Conservation (phyloP, 1,140 invertebrate species). For the Ceratitis capitata region DNA sequence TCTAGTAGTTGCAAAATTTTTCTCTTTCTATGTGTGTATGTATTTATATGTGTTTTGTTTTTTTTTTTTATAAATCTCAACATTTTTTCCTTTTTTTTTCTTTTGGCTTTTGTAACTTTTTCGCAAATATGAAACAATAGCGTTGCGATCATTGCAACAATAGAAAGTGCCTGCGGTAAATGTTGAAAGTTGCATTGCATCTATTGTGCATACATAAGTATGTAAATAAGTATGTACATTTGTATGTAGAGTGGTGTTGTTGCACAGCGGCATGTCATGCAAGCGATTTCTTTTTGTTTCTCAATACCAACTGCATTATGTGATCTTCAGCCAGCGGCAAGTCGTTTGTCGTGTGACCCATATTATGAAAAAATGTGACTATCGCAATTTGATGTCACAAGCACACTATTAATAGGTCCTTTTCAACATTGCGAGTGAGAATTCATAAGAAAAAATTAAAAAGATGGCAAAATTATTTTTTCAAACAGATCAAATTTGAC, state of each 20-base stretch:
- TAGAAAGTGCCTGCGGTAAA: not conserved
- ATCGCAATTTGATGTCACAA: not conserved
- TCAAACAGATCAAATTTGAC: no score
- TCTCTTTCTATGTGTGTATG: not conserved
- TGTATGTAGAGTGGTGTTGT: no score
- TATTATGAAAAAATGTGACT: not conserved
- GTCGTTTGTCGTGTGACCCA: not conserved
- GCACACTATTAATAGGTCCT: no score
- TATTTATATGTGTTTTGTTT: not conserved
- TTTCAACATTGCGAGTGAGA: no score
- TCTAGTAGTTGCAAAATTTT: not conserved
- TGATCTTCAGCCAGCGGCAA: not conserved
- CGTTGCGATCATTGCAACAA: slow-evolving; percentile 5
- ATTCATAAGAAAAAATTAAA: no score
- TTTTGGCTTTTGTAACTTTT: not conserved
- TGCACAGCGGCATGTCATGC: not conserved
- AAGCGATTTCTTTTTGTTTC: not conserved
- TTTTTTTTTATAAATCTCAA: not conserved
- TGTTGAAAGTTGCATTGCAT: slow-evolving; percentile 2
- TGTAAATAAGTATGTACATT: no score
- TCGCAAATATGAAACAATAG: not conserved
- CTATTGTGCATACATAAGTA: no score
- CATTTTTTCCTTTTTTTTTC: not conserved
- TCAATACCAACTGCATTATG: not conserved
- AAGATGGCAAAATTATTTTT: no score